Evolutionary conservation across 92 coral and sea anemone genomes (phyloP).

Genomic region (Zoanthus gigantus): DNA sequence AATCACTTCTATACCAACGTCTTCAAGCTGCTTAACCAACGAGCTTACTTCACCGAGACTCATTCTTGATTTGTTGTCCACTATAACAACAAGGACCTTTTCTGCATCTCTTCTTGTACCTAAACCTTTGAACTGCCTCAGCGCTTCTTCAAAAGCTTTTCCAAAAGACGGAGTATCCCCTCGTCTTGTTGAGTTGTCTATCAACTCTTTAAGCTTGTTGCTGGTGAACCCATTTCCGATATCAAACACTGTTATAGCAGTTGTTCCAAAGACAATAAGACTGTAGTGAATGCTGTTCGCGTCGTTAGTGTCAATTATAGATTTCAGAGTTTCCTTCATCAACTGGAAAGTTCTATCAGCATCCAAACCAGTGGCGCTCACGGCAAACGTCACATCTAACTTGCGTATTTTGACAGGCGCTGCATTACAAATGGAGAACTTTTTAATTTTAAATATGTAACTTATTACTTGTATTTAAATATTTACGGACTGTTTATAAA

Average conservation of each 20-base stretch:
- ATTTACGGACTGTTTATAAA: too few relatives aligned
- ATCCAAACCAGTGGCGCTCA: conserved; percentile 78
- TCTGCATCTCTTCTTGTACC: conserved; percentile 76
- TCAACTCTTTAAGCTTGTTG: conserved; percentile 64
- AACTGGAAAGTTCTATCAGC: conserved; percentile 61
- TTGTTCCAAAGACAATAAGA: conserved; percentile 82
- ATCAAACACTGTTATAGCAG: conserved; percentile 66
- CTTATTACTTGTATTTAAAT: too few relatives aligned
- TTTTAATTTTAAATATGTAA: background rate
- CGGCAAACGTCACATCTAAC: conserved; percentile 81
- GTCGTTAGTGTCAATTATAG: conserved; percentile 80
- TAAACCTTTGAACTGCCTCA: conserved; percentile 61
- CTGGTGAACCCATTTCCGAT: conserved; percentile 56
- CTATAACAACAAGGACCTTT: conserved; percentile 82
- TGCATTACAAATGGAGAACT: background rate
- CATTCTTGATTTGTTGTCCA: conserved; percentile 81
- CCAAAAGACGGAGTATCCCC: conserved; percentile 69
- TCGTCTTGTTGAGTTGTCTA: conserved; percentile 55
- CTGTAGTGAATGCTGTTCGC: conserved; percentile 75
- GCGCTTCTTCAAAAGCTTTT: conserved; percentile 74
- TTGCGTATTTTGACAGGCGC: conserved; percentile 64
- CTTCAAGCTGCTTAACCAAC: conserved; percentile 77
- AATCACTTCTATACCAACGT: conserved; percentile 66
- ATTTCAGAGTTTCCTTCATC: conserved; percentile 79
- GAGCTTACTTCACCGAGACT: conserved; percentile 64